Base-by-base conservation (phyloP, 2,797 vertebrate species). In the Acipenser oxyrinchus region DNA sequence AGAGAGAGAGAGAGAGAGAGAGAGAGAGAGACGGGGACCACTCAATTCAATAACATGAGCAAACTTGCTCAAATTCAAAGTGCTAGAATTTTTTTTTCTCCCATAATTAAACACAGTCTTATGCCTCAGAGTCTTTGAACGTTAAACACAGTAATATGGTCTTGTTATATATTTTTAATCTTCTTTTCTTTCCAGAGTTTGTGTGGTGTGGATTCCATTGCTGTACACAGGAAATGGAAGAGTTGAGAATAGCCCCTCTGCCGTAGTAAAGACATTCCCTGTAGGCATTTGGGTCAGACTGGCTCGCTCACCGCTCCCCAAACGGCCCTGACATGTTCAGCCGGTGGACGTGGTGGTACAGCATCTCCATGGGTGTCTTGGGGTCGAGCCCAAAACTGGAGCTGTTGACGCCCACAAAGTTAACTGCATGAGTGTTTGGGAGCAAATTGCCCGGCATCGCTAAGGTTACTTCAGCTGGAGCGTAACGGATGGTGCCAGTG, bases 291-390 rank as follows among this genome's bases (percentile, higher is more conserved):
- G 95, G 78, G 92, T 88, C 76, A 98, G 90, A 75, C 91, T 84
- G 67, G 92, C 92, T 23, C 93, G 57, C 90, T 91, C 64, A 93
- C 91, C 0, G 89, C 84, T 65, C 91, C 83, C 92, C 88, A 59
- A 92, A 92, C 0, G 92, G 90, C 63, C 93, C 93, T 0, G 95
- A 94, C 96, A 98, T 98, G 78, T 98, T 98, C 84, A 99, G 93
- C 82, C 95, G 83, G 88, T 98, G 97, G 73, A 99, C 96, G 5
- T 98, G 97, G 86, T 99, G 97, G 87, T 99, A 99, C 66, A 99
- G 93, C 96, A 99, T 98, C 91, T 98, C 97, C 96, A 99, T 98
- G 60, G 96, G 95, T 8, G 96, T 98, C 89, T 99, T 99, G 73
- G 95, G 94, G 89, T 99, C 97, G 70, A 99, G 91, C 79, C 94